These are phyloP conservation scores for Nomada ferruginata DNA, from an alignment of 2,888 invertebrate genomes.

Conservation along the genomic window DNA sequence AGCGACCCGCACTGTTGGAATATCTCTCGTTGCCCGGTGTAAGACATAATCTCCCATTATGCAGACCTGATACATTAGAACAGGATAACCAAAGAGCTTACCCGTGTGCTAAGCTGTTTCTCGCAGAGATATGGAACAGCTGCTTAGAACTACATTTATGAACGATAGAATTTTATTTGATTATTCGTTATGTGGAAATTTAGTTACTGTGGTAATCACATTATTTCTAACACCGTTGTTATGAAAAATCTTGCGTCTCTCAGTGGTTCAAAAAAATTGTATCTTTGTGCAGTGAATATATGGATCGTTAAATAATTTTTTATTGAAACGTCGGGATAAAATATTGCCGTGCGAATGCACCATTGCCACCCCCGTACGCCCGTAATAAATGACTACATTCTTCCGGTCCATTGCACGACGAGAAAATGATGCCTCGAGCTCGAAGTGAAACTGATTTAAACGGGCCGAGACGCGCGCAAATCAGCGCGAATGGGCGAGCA, in stretches of 20 bases:
- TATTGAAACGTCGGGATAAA: slow-evolving; percentile 66
- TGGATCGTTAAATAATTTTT: slow-evolving; percentile 56
- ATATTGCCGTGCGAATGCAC: slow-evolving; percentile 77
- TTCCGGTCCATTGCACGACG: slow-evolving; percentile 36
- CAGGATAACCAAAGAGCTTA: slow-evolving; percentile 9
- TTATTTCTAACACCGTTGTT: too few species aligned
- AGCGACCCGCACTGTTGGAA: slow-evolving; percentile 5
- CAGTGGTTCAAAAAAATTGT: too few species aligned
- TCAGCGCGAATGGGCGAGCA: not conserved
- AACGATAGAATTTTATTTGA: not conserved
- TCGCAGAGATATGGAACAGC: not conserved
- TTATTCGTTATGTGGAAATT: too few species aligned
- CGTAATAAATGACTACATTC: slow-evolving; percentile 78
- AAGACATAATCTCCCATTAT: slow-evolving; percentile 32
- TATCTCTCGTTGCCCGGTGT: not conserved
- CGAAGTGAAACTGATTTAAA: slow-evolving; percentile 77
- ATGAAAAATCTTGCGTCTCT: too few species aligned
- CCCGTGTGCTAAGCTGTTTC: not conserved
- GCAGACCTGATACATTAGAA: slow-evolving; percentile 15
- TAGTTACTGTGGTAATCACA: too few species aligned
- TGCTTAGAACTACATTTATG: not conserved
- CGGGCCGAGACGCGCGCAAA: slow-evolving; percentile 32
- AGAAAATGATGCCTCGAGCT: slow-evolving; percentile 75
- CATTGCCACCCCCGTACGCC: slow-evolving; percentile 62
- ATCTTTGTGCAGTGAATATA: too few species aligned